Evolutionary conservation across 2,888 invertebrate genomes (phyloP).

Genomic region (Meliscaeva auricollis): DNA sequence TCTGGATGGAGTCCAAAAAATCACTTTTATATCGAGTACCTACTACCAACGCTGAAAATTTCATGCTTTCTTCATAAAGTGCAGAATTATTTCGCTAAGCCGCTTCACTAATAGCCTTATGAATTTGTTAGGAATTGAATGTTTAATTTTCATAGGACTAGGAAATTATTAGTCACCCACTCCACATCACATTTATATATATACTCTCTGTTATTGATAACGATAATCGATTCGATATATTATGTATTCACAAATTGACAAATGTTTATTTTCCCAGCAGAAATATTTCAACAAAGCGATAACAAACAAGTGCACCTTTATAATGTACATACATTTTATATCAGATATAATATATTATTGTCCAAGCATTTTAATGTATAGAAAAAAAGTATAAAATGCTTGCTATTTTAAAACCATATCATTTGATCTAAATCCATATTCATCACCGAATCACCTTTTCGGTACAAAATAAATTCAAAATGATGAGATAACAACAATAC

Average conservation of each 20-base stretch:
- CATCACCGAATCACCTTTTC: constrained; percentile 8
- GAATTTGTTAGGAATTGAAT: no score
- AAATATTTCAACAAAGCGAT: constrained; percentile 3
- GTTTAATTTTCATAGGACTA: no score
- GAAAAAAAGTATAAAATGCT: background rate
- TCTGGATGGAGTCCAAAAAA: no score
- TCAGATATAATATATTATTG: constrained; percentile 4
- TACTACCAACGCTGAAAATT: no score
- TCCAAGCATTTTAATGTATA: background rate
- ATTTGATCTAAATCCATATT: constrained; percentile 16
- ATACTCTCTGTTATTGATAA: no score
- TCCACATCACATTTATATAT: no score
- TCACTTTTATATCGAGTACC: no score
- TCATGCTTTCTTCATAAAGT: no score
- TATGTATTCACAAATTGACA: background rate
- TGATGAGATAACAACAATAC: background rate
- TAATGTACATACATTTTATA: background rate
- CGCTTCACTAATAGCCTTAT: no score
- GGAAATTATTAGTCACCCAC: no score
- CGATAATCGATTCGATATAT: no score
- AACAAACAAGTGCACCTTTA: constrained; percentile 16
- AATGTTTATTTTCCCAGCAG: constrained; percentile 28
- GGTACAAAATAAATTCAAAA: background rate
- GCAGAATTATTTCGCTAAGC: no score
- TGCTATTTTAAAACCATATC: constrained; percentile 3